These are phyloP conservation scores for Montipora efflorescens DNA, from an alignment of 64 coral and sea anemone species.

Conservation along the genomic window DNA sequence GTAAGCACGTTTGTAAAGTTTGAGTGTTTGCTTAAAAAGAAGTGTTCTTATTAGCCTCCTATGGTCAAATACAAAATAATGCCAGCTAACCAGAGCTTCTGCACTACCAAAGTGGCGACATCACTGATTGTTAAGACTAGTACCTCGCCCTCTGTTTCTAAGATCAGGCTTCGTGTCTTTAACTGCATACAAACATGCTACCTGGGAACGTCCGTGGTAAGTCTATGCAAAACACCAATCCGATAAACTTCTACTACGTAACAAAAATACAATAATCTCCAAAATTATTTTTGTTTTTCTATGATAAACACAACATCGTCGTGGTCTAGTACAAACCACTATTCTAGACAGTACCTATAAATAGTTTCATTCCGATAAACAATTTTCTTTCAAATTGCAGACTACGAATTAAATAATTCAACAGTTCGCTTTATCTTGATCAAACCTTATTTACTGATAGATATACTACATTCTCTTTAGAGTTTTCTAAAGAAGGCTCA, in stretches of 20 bases:
- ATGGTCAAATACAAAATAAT: too few species aligned
- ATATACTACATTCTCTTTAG: background rate
- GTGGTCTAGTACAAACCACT: background rate
- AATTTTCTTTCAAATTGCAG: background rate
- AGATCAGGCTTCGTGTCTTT: too few species aligned
- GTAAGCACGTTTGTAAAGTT: too few species aligned
- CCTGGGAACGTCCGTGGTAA: too few species aligned
- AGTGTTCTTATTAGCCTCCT: too few species aligned
- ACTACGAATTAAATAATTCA: conserved; percentile 13
- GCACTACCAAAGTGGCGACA: too few species aligned
- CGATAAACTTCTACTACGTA: background rate
- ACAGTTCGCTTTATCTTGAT: background rate
- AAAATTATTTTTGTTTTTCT: background rate
- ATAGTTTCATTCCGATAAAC: background rate
- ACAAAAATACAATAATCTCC: background rate
- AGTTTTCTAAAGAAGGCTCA: background rate
- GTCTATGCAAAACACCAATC: background rate
- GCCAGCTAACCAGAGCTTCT: too few species aligned
- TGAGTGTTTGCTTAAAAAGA: too few species aligned
- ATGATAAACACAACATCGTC: background rate
- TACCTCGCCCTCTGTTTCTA: too few species aligned
- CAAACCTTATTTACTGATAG: background rate
- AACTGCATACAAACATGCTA: too few species aligned
- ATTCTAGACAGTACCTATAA: conserved; percentile 3
- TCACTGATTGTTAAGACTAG: too few species aligned